These are phyloP conservation scores for Sebastes minor DNA, from an alignment of 2,797 vertebrate genomes.

Conservation along the genomic window DNA sequence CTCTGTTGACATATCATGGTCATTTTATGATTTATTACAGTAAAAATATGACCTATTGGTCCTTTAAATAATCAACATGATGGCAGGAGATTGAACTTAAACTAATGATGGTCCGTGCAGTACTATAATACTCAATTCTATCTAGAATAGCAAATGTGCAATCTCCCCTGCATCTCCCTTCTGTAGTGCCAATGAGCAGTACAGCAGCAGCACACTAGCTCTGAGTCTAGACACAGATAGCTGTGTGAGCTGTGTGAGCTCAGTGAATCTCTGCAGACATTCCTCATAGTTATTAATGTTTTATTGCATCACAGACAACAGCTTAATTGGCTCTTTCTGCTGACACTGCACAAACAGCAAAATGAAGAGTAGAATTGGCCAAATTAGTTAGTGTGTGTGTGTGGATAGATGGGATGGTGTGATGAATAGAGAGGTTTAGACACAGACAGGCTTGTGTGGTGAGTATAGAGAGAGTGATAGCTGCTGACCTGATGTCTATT, in stretches of 20 bases:
- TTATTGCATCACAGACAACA: background rate
- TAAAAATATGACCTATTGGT: too few species aligned
- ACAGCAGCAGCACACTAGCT: background rate
- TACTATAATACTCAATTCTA: background rate
- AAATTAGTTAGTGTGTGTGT: background rate
- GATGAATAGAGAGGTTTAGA: background rate
- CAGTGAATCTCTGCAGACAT: background rate
- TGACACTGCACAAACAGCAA: background rate
- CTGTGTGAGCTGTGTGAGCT: background rate
- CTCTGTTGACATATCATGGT: too few species aligned
- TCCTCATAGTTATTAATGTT: conserved; percentile 10
- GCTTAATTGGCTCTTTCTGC: conserved; percentile 1
- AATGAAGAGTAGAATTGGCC: background rate
- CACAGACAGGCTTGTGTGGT: background rate
- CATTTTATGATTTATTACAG: too few species aligned
- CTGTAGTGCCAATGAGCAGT: too few species aligned
- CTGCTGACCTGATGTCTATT: background rate
- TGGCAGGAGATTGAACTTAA: background rate
- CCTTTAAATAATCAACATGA: background rate
- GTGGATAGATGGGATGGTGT: background rate
- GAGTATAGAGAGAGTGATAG: background rate
- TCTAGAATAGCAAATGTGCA: background rate
- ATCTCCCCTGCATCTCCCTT: too few species aligned
- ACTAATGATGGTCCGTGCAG: background rate
- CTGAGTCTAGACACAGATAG: background rate